These are phyloP conservation scores for Pachyseris speciosa DNA, from an alignment of 64 coral and sea anemone species.

Conservation along the genomic window DNA sequence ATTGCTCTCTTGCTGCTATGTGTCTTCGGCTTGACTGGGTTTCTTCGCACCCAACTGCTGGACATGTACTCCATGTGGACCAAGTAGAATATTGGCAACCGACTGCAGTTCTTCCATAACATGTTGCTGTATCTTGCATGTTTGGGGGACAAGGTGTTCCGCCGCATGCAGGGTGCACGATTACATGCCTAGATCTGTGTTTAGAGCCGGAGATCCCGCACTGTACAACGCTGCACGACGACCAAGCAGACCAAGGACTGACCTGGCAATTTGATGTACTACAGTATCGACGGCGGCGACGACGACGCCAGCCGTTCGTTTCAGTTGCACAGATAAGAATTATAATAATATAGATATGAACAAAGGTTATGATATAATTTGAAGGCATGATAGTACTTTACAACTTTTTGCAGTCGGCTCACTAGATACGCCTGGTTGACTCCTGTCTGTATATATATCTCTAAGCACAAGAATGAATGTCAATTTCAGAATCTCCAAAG, in stretches of 20 bases:
- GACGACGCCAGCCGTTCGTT: no score
- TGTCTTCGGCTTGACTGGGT: background rate
- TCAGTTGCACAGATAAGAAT: background rate
- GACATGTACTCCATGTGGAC: background rate
- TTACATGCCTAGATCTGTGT: background rate
- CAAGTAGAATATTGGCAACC: background rate
- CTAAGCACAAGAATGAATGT: no score
- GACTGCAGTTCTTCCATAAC: background rate
- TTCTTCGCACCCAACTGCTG: background rate
- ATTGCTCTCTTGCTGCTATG: background rate
- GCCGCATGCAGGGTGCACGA: no score
- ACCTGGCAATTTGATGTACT: background rate
- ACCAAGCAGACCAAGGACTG: background rate
- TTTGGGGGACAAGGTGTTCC: no score
- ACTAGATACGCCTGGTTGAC: background rate
- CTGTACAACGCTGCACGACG: background rate
- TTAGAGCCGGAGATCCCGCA: background rate
- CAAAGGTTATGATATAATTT: background rate
- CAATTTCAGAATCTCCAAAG: no score
- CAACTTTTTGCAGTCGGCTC: background rate
- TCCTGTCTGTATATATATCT: no score
- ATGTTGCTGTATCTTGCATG: no score
- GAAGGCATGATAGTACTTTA: background rate
- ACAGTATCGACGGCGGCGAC: background rate
- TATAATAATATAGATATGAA: background rate